Percentiles rank a stretch among this genome's conserved stretches.
Evolutionary conservation across 2,113 vertebrate genomes (phyloP).

Genomic region (Carettochelys insculpta): DNA sequence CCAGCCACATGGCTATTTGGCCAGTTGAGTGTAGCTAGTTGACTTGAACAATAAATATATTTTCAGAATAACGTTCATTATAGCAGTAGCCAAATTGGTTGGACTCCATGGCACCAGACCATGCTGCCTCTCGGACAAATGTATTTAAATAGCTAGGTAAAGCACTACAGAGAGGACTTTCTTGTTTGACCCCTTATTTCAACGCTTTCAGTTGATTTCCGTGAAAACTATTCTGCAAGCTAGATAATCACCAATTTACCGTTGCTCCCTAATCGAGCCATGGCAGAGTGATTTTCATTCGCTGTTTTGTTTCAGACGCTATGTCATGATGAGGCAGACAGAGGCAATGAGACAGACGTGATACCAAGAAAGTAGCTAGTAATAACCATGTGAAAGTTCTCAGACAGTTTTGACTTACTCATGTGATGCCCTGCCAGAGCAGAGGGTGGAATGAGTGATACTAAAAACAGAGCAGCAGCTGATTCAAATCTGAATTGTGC

Average conservation of each 20-base stretch:
- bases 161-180: not conserved
- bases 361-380: not conserved
- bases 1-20: no score
- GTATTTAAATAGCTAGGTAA: not conserved
- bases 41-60: no score
- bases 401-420: not conserved
- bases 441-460: not conserved
- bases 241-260: not conserved
- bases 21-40: no score
- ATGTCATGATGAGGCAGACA: not conserved
- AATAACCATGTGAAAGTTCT: not conserved
- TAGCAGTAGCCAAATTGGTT: no score
- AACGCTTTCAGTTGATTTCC: not conserved
- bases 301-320: not conserved
- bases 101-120: no score
- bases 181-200: not conserved
- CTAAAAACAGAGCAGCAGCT: not conserved
- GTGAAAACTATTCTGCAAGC: not conserved
- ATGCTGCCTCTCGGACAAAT: not conserved
- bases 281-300: not conserved
- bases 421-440: not conserved
- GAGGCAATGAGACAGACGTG: not conserved
- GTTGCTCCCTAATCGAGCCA: accelerated
- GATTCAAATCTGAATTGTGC: not conserved
- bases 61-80: no score